Base-by-base conservation (phyloP, 1,140 invertebrate species). In the Zaprionus nigranus region DNA sequence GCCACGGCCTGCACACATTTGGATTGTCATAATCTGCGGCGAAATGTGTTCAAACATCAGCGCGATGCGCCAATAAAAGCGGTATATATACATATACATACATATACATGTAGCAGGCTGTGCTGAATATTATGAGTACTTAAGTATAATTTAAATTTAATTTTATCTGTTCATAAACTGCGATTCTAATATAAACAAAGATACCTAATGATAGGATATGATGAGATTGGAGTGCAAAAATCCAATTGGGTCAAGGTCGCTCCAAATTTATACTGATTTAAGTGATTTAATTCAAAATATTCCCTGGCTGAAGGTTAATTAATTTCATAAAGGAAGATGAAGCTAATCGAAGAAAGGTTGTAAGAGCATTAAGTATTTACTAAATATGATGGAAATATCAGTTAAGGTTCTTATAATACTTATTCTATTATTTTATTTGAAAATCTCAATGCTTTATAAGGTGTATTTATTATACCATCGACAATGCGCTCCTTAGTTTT, bases 401-500 rank as follows among this genome's bases (percentile, higher is more conserved):
- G 9, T 34, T 34, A 34, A 34, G 30, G 30, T 34, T 11, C 30
- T 34, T 34, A 11, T 34, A 11, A 34, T 34, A 34, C 30, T 34
- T 3, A 34, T 34, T 34, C 30, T 34, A 34, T 3, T 34, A 34
- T 34, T 34, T 3, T 34, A 34, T 34, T 11, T 11, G 3, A 11
- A 9, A 34, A 34, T 34, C 9, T 11, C 9, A 34, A 11, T 34
- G 30, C 30, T n/a, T 17, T 17, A 43, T 17, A 43, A 43, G 40
- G n/a, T n/a, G 7, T 17, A 9, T 46, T 46, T 0, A 2, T n/a
- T 54, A 54, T 90, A 96, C 94, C 91, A 63, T 86, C 87, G 57
- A 86, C 83, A 54, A 92, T 90, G 36, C 91, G 91, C 59, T 92
- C 91, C 73, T 51, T 92, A 40, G 91, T 92, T 43, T 88, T 92